A percentile compares a stretch with the other conserved stretches of the same genome.
Evolutionary conservation across 2,113 vertebrate genomes (phyloP).

Genomic region (Anolis carolinensis): DNA sequence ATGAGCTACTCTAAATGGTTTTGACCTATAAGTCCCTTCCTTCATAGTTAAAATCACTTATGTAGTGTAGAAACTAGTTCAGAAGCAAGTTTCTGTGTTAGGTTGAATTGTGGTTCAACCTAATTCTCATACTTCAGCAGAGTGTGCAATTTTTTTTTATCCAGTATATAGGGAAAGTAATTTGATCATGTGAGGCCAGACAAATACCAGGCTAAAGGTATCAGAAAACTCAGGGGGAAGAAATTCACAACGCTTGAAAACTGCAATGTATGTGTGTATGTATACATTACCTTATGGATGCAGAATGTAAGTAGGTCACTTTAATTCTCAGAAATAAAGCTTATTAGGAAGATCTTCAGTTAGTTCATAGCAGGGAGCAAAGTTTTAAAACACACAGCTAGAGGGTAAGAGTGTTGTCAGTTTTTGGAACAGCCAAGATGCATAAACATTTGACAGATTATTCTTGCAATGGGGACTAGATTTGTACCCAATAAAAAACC

Average conservation of each 20-base stretch:
- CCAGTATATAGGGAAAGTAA: background rate
- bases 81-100: too few species aligned
- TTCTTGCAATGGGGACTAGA: constrained; percentile 4
- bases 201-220: background rate
- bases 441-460: background rate
- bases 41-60: too few species aligned
- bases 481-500: constrained; percentile 8
- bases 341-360: constrained; percentile 6
- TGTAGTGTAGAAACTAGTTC: too few species aligned
- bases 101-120: too few species aligned
- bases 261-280: background rate
- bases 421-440: background rate
- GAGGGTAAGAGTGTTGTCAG: background rate
- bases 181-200: background rate
- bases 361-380: constrained; percentile 25
- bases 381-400: constrained; percentile 20
- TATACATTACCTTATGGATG: background rate
- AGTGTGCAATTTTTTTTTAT: too few species aligned
- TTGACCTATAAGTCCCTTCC: too few species aligned
- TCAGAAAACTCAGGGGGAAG: background rate
- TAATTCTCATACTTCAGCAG: too few species aligned
- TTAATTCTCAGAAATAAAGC: background rate
- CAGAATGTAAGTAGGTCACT: background rate
- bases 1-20: too few species aligned
- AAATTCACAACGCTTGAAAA: background rate